A percentile compares a stretch with the other conserved stretches of the same genome.
Conservation (phyloP, 2,888 invertebrate genomes). For the Cremastinae sp. region DNA sequence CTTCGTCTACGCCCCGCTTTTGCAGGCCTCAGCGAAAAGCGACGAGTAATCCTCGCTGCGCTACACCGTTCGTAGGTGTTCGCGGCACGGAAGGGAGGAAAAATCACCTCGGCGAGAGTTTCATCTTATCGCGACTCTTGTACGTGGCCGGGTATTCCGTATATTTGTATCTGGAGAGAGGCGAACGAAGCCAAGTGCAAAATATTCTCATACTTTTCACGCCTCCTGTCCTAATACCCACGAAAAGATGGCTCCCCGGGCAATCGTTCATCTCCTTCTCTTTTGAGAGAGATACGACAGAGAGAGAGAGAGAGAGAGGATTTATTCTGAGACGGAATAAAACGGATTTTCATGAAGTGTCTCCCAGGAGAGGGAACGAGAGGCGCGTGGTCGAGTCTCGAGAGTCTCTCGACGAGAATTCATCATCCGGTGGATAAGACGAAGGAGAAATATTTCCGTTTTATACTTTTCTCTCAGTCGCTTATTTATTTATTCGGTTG, state of each 20-base stretch:
- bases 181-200: conserved; percentile 59
- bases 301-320: conserved; percentile 50
- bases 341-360: conserved; percentile 69
- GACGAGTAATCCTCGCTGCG: conserved; percentile 64
- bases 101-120: conserved; percentile 50
- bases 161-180: conserved; percentile 51
- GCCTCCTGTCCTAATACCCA: conserved; percentile 62
- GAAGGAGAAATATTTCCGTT: conserved; percentile 28
- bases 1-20: conserved; percentile 65
- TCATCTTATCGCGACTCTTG: conserved; percentile 57
- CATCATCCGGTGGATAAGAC: conserved; percentile 50
- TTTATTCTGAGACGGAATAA: conserved; percentile 66
- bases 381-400: conserved; percentile 28
- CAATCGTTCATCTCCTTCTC: conserved; percentile 62
- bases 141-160: conserved; percentile 9
- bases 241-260: conserved; percentile 60
- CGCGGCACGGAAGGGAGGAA: no score
- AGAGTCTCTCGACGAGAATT: conserved; percentile 55
- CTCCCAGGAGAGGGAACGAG: conserved; percentile 42
- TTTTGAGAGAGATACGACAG: neutral
- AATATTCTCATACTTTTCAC: conserved; percentile 72
- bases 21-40: conserved; percentile 66
- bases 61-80: neutral
- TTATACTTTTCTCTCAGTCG: conserved; percentile 8
- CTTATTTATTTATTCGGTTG: conserved; percentile 38